These are phyloP conservation scores for Chelonia mydas DNA, from an alignment of 2,797 vertebrate species.

Conservation along the genomic window DNA sequence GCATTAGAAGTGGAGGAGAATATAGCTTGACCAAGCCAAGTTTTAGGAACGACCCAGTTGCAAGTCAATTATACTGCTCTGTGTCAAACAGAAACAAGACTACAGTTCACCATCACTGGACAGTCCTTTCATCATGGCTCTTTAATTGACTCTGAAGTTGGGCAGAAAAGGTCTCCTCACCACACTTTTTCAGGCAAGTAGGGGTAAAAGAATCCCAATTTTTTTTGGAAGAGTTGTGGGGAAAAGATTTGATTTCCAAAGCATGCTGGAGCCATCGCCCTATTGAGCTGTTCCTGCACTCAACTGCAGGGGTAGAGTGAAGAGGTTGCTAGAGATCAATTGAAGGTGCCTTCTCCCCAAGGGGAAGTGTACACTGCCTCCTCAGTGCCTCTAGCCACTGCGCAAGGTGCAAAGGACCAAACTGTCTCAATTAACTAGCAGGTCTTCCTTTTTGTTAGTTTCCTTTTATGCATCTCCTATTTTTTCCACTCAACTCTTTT, in stretches of 20 bases:
- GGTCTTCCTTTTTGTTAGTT: not conserved
- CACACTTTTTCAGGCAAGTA: not conserved
- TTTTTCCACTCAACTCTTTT: not conserved
- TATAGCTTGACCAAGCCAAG: not conserved
- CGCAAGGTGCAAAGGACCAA: not conserved
- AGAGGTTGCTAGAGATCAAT: not conserved
- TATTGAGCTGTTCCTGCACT: not conserved
- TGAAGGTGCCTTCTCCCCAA: not conserved
- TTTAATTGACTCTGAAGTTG: not conserved
- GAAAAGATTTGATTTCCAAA: not conserved
- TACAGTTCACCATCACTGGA: not conserved
- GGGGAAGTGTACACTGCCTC: not conserved
- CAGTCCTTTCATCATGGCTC: not conserved
- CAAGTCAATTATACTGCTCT: not conserved
- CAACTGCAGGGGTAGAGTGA: not conserved
- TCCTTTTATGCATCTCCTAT: not conserved
- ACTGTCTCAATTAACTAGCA: fast-evolving
- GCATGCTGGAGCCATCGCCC: not conserved
- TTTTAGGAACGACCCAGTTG: not conserved
- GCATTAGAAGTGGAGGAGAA: not conserved
- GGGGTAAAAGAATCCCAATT: not conserved
- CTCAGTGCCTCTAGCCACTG: not conserved
- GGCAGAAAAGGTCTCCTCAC: not conserved
- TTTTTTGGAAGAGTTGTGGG: not conserved
- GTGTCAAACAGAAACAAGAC: not conserved